These are phyloP conservation scores for Cataglyphis livida DNA, from an alignment of 2,888 invertebrate genomes.

Conservation along the genomic window DNA sequence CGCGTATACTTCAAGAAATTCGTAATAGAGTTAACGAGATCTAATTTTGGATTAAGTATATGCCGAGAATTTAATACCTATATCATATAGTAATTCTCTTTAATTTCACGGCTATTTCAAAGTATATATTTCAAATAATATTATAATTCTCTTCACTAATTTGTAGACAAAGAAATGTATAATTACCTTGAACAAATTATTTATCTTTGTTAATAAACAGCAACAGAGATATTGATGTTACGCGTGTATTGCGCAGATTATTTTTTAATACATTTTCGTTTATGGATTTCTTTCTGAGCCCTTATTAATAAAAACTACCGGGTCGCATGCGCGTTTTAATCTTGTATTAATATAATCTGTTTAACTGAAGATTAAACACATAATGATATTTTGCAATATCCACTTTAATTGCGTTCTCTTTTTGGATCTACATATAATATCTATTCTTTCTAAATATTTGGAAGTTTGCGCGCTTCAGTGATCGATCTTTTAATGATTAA, in stretches of 20 bases:
- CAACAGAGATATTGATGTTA: neutral
- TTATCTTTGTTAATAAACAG: neutral
- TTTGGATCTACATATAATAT: conserved; percentile 4
- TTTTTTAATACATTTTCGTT: conserved; percentile 8
- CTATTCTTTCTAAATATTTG: neutral
- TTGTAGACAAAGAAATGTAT: neutral
- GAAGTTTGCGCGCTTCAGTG: neutral
- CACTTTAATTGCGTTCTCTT: conserved; percentile 36
- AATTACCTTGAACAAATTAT: neutral
- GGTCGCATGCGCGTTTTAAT: conserved; percentile 1
- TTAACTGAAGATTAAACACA: neutral
- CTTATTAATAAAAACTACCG: neutral
- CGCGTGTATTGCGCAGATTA: neutral
- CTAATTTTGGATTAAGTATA: conserved; percentile 56
- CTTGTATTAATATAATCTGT: conserved; percentile 19
- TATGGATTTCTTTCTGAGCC: neutral
- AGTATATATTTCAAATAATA: neutral
- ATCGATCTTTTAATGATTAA: conserved; percentile 24
- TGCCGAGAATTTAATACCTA: conserved; percentile 35
- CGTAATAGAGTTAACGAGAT: conserved; percentile 72
- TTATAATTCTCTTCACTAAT: neutral
- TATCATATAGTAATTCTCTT: neutral
- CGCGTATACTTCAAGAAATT: conserved; percentile 76
- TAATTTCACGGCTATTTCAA: neutral
- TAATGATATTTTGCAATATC: conserved; percentile 13